phyloP scores from a whole-genome alignment of 2,888 invertebrate genomes.

The Agonopterix alstromeriana region DNA sequence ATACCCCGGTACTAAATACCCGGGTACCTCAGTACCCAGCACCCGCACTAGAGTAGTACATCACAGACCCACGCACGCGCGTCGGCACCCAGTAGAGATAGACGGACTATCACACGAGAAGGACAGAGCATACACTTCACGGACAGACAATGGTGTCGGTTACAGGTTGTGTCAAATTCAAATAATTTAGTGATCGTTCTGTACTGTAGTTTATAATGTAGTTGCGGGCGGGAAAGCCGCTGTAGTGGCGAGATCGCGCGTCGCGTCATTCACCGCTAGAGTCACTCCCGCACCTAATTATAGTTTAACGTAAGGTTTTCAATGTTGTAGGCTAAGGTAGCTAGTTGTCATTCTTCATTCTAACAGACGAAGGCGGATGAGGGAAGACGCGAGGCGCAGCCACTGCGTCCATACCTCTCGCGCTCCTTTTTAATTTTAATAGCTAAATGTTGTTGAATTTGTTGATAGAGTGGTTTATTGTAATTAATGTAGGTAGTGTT shows the following conservation, averaged over 20 bases:
- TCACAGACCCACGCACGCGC: no score
- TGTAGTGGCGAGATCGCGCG: background rate
- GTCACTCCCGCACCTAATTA: conserved; percentile 5
- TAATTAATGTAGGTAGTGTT: conserved; percentile 58
- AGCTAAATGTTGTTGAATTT: conserved; percentile 75
- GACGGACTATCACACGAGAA: background rate
- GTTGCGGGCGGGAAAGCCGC: background rate
- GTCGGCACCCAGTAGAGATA: background rate
- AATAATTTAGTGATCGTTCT: conserved; percentile 18
- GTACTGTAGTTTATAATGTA: conserved; percentile 8
- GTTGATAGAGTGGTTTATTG: conserved; percentile 72
- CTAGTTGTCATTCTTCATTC: conserved; percentile 49
- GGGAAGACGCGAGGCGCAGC: conserved; percentile 15
- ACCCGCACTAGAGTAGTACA: no score
- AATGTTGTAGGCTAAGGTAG: conserved; percentile 62
- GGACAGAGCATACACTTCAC: background rate
- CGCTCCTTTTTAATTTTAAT: conserved; percentile 65
- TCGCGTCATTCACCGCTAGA: conserved; percentile 1
- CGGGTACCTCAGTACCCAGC: no score
- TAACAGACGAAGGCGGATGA: conserved; percentile 20
- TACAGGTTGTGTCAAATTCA: conserved; percentile 30
- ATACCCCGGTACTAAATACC: no score
- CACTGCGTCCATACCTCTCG: conserved; percentile 32
- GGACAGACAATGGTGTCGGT: conserved; percentile 12
- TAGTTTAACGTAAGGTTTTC: conserved; percentile 37